Evolutionary conservation across 2,113 vertebrate genomes (phyloP), one percentile per base, ranked within the genome.

Genomic region (Laticauda laticaudata): DNA sequence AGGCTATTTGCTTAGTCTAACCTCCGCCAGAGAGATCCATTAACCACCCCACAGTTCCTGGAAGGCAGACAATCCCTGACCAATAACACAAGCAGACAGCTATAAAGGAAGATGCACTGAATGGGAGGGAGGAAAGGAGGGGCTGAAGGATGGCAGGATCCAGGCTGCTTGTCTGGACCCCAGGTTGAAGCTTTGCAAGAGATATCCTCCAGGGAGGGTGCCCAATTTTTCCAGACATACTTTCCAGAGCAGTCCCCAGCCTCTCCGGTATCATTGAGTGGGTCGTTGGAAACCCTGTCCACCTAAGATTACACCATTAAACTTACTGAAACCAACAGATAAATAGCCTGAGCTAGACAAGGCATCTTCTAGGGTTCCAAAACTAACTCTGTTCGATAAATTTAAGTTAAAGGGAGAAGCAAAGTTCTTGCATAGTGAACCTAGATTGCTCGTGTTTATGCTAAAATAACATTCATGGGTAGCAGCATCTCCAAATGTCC

Each of bases 1-100:
- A 59, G 92, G 86, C 75, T 86, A 45, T 94, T 95, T 90, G 89
- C 94, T 53, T 92, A 54, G 86, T 56, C 91, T 81, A 95, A 61
- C 29, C 90, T 92, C 88, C 69, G 89, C 95, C 64, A 6, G 53
- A 93, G 87, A 92, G 48, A 91, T 45, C 95, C 94, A 86, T 95
- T 93, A 96, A 87, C 91, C 93, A 91, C 20, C 75, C 75, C 94
- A 87, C 39, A 3, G 94, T 94, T 97, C 95, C 94, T 94, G 95
- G 92, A 94, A 92, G 90, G 81, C 57, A 5, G 15, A 91, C 93
- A 89, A 23, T 86, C 91, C 81, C 53, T 56, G 86, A 86, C 85
- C 14, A 89, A 39, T 39, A 89, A 39, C 54, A 55, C 45, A 54
- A 88, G 51, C 48, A 53, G 86, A 57, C 39, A 90, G 59, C 91